Base-by-base conservation (phyloP, 1,140 invertebrate genomes). In the Lepidurus apus region DNA sequence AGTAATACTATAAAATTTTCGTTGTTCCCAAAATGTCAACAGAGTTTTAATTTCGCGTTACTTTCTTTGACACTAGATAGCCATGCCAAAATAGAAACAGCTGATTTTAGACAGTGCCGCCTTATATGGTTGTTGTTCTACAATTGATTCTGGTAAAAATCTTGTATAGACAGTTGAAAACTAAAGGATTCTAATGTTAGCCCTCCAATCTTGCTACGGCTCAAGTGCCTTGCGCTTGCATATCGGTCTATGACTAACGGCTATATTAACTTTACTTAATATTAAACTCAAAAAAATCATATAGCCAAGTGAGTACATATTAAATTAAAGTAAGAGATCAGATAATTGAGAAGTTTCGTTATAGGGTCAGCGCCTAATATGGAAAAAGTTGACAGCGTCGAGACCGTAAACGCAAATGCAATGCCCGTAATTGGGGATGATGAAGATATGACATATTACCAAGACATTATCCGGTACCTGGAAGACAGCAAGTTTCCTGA, bases 31-130 rank as follows among this genome's bases (percentile, higher is more conserved):
- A 21, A n/a, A 13, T n/a, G 53, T 7, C 6, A 65, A 17, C 3
- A 65, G 53, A n/a, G 53, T 65, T 65, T 65, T 65, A 65, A 65
- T 65, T 65, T 65, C 53, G 53, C 53, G 53, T 65, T 65, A 21
- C 9, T 1, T 34, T 34, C 34, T 4, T 34, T 34, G 2, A 34
- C 34, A 34, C 2, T 4, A 4, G 34, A 34, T 4, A 34, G 34
- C 4, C 2, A 4, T 34, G 34, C 34, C 34, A 34, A 34, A 34
- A 4, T 34, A 34, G 34, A 34, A 34, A 34, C 34, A 34, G 34
- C 4, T 34, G 4, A 34, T 34, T 34, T 34, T 34, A 3, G 3
- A 34, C 4, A 4, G 34, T 34, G 34, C 26, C 34, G 4, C 34
- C 34, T 34, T 2, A 34, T 34, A 34, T 34, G 34, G 34, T 34